Evolutionary conservation across 23 tunicate genomes (phyloP).

Genomic region (Pegea sp.): DNA sequence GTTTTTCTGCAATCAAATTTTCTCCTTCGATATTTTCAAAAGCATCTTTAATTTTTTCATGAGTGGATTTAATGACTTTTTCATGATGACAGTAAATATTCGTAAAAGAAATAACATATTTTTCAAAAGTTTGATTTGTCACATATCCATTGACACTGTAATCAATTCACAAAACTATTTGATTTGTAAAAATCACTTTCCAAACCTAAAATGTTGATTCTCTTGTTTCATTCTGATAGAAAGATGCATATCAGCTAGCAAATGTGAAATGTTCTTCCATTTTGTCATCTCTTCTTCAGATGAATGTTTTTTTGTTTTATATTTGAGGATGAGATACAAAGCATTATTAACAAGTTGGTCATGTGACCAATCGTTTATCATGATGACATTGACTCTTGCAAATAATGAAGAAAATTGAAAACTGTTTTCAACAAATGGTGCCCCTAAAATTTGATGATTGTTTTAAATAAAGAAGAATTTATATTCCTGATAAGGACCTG

Average conservation of each 20-base stretch:
- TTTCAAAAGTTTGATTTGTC: not conserved
- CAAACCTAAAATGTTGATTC: too few relatives aligned
- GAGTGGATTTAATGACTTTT: slow-evolving; percentile 23
- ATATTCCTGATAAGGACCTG: too few relatives aligned
- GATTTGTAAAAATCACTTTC: too few relatives aligned
- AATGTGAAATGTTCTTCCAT: slow-evolving; percentile 61
- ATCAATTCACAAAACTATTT: too few relatives aligned
- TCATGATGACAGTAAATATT: too few relatives aligned
- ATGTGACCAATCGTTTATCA: slow-evolving; percentile 53
- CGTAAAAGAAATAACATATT: not conserved
- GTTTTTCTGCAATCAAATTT: slow-evolving; percentile 56
- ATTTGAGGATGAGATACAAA: slow-evolving; percentile 30
- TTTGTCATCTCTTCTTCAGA: slow-evolving; percentile 11
- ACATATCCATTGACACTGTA: too few relatives aligned
- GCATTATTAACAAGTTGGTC: slow-evolving; percentile 68
- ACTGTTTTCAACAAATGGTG: slow-evolving; percentile 56
- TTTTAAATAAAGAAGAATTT: not conserved
- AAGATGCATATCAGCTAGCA: slow-evolving; percentile 77
- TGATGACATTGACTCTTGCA: slow-evolving; percentile 34
- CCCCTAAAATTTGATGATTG: too few relatives aligned
- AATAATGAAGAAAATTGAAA: slow-evolving; percentile 70
- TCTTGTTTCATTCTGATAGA: too few relatives aligned
- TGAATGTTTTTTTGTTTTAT: too few relatives aligned
- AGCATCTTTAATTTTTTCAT: slow-evolving; percentile 33
- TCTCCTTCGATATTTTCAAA: slow-evolving; percentile 52